Evolutionary conservation across 2,113 vertebrate genomes (phyloP).

Genomic region (Scytalopus superciliaris): DNA sequence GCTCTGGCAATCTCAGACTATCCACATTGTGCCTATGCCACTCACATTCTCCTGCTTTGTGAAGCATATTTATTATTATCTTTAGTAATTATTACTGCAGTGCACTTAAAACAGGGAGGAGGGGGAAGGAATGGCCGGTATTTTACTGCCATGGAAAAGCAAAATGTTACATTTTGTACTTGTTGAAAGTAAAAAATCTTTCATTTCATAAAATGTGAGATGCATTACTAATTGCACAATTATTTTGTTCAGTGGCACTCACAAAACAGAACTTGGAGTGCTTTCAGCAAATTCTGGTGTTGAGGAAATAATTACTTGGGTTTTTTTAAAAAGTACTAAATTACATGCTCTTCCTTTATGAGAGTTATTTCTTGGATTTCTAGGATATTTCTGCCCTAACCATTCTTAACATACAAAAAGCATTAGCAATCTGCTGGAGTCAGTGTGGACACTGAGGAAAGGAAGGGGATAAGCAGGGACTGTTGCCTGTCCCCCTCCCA

Average conservation of each 20-base stretch:
- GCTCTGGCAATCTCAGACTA: neutral
- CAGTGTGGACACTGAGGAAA: neutral
- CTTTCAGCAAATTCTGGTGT: constrained; percentile 72
- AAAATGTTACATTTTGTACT: constrained; percentile 57
- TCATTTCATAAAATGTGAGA: constrained; percentile 54
- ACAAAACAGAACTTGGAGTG: constrained; percentile 69
- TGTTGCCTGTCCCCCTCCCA: neutral
- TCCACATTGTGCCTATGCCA: neutral
- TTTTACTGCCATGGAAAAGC: neutral
- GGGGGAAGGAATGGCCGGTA: neutral
- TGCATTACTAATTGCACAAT: constrained; percentile 76
- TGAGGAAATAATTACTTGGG: constrained; percentile 65
- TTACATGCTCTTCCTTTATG: constrained; percentile 63
- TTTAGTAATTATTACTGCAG: neutral
- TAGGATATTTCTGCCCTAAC: constrained; percentile 52
- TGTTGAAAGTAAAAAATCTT: constrained; percentile 51
- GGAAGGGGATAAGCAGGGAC: neutral
- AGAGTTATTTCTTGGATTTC: constrained; percentile 57
- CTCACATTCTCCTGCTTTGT: neutral
- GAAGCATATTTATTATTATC: neutral
- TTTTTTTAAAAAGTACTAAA: constrained; percentile 48
- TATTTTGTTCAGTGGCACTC: constrained; percentile 62
- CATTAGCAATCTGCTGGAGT: neutral
- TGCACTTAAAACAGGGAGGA: neutral
- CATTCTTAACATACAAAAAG: neutral